phyloP scores from a whole-genome alignment of 2,888 invertebrate genomes.

The Eulithis testata region DNA sequence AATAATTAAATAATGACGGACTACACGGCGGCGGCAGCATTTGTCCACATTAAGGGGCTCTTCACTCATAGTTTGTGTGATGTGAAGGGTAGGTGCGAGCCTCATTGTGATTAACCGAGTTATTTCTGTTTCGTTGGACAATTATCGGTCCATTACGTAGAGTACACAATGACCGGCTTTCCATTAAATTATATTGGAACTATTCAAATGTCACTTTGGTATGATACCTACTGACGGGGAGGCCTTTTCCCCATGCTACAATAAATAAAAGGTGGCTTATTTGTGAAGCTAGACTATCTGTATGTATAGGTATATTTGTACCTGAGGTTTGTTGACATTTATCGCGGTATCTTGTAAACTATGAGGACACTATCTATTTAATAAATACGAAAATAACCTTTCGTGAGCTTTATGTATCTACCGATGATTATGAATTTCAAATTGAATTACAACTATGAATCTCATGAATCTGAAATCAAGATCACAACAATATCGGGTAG shows the following conservation, averaged over 20 bases:
- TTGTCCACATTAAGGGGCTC: slow-evolving; percentile 62
- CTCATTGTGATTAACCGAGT: slow-evolving; percentile 80
- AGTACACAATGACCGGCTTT: slow-evolving; percentile 70
- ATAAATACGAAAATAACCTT: no score
- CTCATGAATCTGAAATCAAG: slow-evolving; percentile 37
- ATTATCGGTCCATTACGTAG: slow-evolving; percentile 81
- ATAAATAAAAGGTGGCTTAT: slow-evolving; percentile 24
- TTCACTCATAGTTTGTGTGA: slow-evolving; percentile 42
- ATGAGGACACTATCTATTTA: no score
- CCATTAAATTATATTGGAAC: slow-evolving; percentile 70
- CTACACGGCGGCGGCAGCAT: slow-evolving; percentile 59
- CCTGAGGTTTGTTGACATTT: no score
- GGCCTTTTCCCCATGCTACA: slow-evolving; percentile 36
- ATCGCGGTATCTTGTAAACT: no score
- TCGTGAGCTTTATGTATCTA: background rate
- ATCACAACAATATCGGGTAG: slow-evolving; percentile 62
- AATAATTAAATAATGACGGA: slow-evolving; percentile 82
- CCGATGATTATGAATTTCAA: slow-evolving; percentile 9
- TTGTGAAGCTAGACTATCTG: background rate
- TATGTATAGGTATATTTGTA: background rate
- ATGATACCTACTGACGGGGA: slow-evolving; percentile 48
- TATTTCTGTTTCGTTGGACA: slow-evolving; percentile 82
- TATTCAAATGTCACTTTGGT: slow-evolving; percentile 63
- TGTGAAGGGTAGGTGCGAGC: slow-evolving; percentile 71
- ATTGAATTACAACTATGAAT: slow-evolving; percentile 35